A percentile compares a stretch with the other conserved stretches of the same genome.
Evolutionary conservation across 53 echinoderm and acorn worm genomes (phyloP).

Genomic region (Temnopleurus reevesii): DNA sequence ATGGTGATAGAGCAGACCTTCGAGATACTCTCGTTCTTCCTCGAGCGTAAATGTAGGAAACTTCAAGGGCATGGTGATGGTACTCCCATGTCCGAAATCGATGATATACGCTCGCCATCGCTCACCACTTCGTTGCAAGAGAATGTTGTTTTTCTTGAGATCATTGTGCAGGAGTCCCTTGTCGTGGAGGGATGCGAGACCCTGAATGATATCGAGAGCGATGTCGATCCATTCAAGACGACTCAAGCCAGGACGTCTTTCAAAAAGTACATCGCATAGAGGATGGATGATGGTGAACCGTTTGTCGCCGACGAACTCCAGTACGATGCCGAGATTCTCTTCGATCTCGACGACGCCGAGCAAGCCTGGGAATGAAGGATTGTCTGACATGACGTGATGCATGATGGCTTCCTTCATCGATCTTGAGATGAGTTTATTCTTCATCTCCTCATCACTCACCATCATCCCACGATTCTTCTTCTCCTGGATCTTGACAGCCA

Average conservation of each 20-base stretch:
- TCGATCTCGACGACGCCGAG: constrained; percentile 22
- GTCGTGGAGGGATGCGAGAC: constrained; percentile 49
- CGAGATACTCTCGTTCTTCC: constrained; percentile 39
- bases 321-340: neutral
- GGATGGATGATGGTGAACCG: neutral
- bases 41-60: constrained; percentile 1
- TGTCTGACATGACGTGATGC: constrained; percentile 46
- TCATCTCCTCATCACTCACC: neutral
- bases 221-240: constrained; percentile 50
- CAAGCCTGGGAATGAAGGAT: constrained; percentile 34
- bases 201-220: constrained; percentile 42
- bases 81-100: constrained; percentile 49
- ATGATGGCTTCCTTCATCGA: constrained; percentile 51
- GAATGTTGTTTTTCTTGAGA: constrained; percentile 52
- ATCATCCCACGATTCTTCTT: neutral
- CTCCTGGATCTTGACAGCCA: constrained; percentile 50
- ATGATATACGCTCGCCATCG: constrained; percentile 53
- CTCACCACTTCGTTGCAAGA: constrained; percentile 25
- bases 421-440: constrained; percentile 24
- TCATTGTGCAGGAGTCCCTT: constrained; percentile 57
- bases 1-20: constrained; percentile 47
- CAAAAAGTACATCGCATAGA: constrained; percentile 21
- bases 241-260: constrained; percentile 1
- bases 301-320: constrained; percentile 48
- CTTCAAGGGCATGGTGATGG: constrained; percentile 32